Conservation (phyloP, 2,888 invertebrate genomes). For the Drymonia ruficornis region DNA sequence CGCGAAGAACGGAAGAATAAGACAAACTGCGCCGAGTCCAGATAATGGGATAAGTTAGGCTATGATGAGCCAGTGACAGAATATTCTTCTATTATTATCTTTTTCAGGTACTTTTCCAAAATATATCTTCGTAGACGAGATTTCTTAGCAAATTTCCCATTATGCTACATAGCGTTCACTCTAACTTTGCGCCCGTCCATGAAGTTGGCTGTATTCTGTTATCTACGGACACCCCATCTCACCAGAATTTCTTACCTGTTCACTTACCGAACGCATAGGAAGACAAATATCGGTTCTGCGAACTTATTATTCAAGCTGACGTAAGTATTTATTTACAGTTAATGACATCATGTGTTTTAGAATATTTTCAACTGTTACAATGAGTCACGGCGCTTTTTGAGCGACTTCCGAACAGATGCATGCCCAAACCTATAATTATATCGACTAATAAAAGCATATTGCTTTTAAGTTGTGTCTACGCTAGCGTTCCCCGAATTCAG, state of each 20-base stretch:
- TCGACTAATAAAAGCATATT: background rate
- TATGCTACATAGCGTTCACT: conserved; percentile 66
- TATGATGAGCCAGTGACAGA: no score
- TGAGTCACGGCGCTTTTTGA: background rate
- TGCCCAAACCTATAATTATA: background rate
- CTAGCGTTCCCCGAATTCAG: no score
- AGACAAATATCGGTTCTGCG: conserved; percentile 70
- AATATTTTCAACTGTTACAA: background rate
- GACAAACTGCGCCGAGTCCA: no score
- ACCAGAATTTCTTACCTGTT: conserved; percentile 74
- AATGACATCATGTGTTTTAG: conserved; percentile 2
- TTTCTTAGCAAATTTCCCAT: conserved; percentile 67
- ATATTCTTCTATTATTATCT: no score
- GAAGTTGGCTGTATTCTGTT: conserved; percentile 60
- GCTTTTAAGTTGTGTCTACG: no score
- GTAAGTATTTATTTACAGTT: conserved; percentile 51
- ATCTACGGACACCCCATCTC: conserved; percentile 70
- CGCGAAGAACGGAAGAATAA: no score
- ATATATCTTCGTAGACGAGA: conserved; percentile 66
- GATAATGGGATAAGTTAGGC: no score
- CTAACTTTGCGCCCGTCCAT: conserved; percentile 46
- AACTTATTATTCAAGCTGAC: conserved; percentile 74
- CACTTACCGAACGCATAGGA: conserved; percentile 69
- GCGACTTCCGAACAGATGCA: background rate
- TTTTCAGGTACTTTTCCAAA: conserved; percentile 77